Percentiles rank a stretch among this genome's conserved stretches.
Conservation (phyloP, 2,888 invertebrate species). For the Gerris lacustris region DNA sequence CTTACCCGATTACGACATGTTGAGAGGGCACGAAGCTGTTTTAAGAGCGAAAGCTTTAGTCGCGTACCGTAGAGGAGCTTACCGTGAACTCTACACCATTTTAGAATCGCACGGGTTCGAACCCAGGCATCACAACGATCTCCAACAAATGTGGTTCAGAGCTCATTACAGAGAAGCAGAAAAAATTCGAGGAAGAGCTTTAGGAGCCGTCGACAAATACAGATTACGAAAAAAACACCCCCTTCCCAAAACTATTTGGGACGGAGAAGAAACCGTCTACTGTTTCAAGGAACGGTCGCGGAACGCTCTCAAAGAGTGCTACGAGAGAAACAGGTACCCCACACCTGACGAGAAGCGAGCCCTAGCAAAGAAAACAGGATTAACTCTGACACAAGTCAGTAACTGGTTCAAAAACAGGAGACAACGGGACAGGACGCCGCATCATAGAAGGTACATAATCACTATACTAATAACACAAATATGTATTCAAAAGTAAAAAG, state of each 20-base stretch:
- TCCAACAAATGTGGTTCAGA: constrained; percentile 90
- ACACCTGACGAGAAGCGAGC: constrained; percentile 86
- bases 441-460: constrained; percentile 37
- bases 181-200: constrained; percentile 70
- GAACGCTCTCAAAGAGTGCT: constrained; percentile 84
- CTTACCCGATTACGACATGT: constrained; percentile 61
- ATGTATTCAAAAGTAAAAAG: no score
- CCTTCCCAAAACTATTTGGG: constrained; percentile 95
- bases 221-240: constrained; percentile 88
- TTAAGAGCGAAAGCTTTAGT: constrained; percentile 79
- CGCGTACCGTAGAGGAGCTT: constrained; percentile 78
- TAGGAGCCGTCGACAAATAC: constrained; percentile 95
- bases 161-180: constrained; percentile 89
- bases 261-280: constrained; percentile 96
- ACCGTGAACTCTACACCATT: constrained; percentile 79
- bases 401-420: constrained; percentile 83
- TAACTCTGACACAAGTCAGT: constrained; percentile 85
- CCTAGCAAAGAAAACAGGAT: constrained; percentile 76
- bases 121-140: constrained; percentile 61
- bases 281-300: constrained; percentile 96
- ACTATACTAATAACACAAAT: no score
- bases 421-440: constrained; percentile 73
- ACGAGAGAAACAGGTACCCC: constrained; percentile 70
- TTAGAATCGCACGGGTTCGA: constrained; percentile 83
- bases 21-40: constrained; percentile 75